phyloP scores from a whole-genome alignment of 1,140 invertebrate genomes.

The Dryas iulia region DNA sequence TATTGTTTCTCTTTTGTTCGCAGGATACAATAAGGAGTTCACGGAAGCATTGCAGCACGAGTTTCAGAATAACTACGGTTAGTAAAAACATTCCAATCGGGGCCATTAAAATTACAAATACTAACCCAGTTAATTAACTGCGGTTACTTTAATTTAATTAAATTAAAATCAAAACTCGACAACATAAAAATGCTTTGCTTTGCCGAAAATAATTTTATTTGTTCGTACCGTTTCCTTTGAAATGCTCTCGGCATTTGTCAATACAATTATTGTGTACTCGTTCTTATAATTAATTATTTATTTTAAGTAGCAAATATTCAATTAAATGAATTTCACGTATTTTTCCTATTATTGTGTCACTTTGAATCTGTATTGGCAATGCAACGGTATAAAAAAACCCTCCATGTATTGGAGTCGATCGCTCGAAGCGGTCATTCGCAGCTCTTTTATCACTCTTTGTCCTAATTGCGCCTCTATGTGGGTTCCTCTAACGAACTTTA shows the following conservation, averaged over 20 bases:
- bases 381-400: not conserved
- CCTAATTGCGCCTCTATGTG: slow-evolving; percentile 64
- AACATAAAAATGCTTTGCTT: slow-evolving; percentile 2
- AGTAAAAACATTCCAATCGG: slow-evolving; percentile 34
- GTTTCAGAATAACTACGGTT: slow-evolving; percentile 47
- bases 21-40: slow-evolving; percentile 44
- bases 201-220: not conserved
- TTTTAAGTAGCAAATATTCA: not conserved
- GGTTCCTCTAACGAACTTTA: slow-evolving; percentile 55
- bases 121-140: slow-evolving; percentile 30
- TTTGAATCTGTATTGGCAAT: not conserved
- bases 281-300: not conserved
- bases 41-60: slow-evolving; percentile 29
- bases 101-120: slow-evolving; percentile 11
- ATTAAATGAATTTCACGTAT: not conserved
- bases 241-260: not conserved
- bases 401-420: slow-evolving; percentile 37
- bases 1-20: slow-evolving; percentile 41
- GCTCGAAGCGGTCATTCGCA: slow-evolving; percentile 46
- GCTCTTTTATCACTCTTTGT: slow-evolving; percentile 55
- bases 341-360: not conserved
- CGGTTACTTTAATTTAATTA: slow-evolving; percentile 20
- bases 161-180: slow-evolving; percentile 19
- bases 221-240: not conserved
- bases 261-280: not conserved